Evolutionary conservation across 2,888 invertebrate species (phyloP).

Genomic region (Melipona beecheii): DNA sequence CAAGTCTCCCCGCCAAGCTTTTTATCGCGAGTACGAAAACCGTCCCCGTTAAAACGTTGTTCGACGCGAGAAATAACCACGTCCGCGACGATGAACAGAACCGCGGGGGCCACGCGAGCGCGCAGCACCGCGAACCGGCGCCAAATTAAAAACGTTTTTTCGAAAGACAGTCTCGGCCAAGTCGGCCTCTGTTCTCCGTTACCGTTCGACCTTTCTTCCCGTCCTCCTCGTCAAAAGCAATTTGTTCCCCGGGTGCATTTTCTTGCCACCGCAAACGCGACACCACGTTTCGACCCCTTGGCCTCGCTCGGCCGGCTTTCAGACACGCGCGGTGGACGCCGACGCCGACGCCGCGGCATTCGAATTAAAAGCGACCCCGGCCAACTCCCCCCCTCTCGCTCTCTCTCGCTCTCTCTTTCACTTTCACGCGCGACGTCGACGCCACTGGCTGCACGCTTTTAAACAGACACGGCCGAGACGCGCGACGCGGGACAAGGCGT

Average conservation of each 20-base stretch:
- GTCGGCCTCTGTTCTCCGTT: too few relatives aligned
- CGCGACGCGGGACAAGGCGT: slow-evolving; percentile 1
- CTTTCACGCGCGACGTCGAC: neutral
- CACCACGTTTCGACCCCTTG: neutral
- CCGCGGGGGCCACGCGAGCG: neutral
- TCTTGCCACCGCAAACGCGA: neutral
- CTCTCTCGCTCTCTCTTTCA: neutral
- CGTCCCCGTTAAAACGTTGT: slow-evolving; percentile 4
- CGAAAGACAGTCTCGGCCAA: neutral
- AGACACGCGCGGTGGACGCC: neutral
- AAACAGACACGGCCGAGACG: neutral
- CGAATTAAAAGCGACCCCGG: slow-evolving; percentile 5
- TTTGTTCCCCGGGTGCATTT: neutral
- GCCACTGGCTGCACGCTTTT: slow-evolving; percentile 7
- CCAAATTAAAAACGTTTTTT: slow-evolving; percentile 31
- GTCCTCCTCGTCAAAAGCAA: slow-evolving; percentile 5
- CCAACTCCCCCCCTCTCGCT: neutral
- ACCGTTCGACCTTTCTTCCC: neutral
- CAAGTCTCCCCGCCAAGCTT: slow-evolving; percentile 10
- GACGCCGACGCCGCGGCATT: neutral
- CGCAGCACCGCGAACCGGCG: neutral
- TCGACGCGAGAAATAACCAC: slow-evolving; percentile 11
- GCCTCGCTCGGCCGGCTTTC: neutral
- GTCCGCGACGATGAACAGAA: neutral
- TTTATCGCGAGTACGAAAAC: slow-evolving; percentile 2